These are phyloP conservation scores for Arctia plantaginis DNA, from an alignment of 2,888 invertebrate genomes.

Conservation along the genomic window DNA sequence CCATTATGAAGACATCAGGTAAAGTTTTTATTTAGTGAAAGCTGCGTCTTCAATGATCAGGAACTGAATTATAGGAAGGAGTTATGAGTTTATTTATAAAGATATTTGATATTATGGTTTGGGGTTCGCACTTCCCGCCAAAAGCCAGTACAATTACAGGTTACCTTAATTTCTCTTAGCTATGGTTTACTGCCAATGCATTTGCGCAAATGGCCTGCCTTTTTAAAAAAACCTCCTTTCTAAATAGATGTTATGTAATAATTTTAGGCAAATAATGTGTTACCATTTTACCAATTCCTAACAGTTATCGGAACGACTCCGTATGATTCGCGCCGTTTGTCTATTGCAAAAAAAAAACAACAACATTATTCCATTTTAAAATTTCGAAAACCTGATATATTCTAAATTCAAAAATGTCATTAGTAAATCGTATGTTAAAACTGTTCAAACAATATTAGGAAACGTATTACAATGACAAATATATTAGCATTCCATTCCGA, in stretches of 20 bases:
- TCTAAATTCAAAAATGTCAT: constrained; percentile 48
- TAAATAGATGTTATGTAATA: background rate
- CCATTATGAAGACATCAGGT: constrained; percentile 15
- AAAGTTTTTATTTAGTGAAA: constrained; percentile 13
- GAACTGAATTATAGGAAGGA: background rate
- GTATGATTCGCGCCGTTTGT: background rate
- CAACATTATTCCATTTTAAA: constrained; percentile 14
- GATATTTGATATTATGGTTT: background rate
- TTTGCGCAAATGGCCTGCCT: no score
- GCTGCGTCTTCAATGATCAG: constrained; percentile 9
- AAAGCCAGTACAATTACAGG: background rate
- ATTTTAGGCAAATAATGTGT: background rate
- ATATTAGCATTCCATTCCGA: constrained; percentile 43
- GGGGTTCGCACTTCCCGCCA: background rate
- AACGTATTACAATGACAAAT: constrained; percentile 56
- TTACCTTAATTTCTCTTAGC: background rate
- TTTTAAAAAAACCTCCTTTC: no score
- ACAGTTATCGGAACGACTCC: background rate
- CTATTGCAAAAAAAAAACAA: background rate
- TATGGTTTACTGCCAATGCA: background rate
- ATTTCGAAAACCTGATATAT: constrained; percentile 24
- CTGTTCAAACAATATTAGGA: constrained; percentile 53
- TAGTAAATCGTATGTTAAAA: constrained; percentile 55
- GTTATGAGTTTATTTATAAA: background rate
- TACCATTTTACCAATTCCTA: background rate